These are phyloP conservation scores for Notodonta dromedarius DNA, from an alignment of 2,888 invertebrate species.

Conservation along the genomic window DNA sequence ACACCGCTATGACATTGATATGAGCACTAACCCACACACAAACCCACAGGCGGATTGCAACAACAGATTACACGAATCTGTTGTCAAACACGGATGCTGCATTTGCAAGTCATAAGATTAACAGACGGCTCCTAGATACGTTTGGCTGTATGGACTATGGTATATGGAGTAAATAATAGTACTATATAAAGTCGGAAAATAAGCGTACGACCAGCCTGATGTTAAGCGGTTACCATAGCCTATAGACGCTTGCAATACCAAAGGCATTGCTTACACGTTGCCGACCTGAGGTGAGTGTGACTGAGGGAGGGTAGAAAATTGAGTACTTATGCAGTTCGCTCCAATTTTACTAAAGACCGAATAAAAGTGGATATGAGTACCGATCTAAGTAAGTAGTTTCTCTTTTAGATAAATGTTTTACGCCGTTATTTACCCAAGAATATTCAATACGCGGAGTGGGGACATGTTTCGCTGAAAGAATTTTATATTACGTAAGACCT, in stretches of 20 bases:
- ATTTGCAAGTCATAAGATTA: conserved; percentile 7
- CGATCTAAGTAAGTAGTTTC: not conserved
- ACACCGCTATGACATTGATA: no score
- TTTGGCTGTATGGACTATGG: no score
- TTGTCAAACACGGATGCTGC: conserved; percentile 3
- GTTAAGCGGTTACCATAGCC: no score
- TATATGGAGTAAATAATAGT: no score
- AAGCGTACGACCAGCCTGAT: no score
- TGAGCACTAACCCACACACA: not conserved
- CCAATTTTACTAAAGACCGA: no score
- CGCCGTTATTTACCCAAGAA: not conserved
- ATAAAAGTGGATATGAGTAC: not conserved
- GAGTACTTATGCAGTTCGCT: no score
- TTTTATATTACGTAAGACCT: not conserved
- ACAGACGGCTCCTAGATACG: not conserved
- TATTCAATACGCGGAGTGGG: not conserved
- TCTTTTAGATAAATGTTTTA: not conserved
- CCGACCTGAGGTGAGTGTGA: no score
- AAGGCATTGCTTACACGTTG: no score
- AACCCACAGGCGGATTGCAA: not conserved
- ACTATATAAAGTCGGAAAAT: no score
- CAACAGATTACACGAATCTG: conserved; percentile 3
- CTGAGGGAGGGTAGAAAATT: no score
- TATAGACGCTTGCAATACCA: no score
- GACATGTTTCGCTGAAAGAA: not conserved